A percentile compares a stretch with the other conserved stretches of the same genome.
These are phyloP conservation scores for Xiphophorus birchmanni DNA, from an alignment of 2,797 vertebrate genomes.

Conservation along the genomic window DNA sequence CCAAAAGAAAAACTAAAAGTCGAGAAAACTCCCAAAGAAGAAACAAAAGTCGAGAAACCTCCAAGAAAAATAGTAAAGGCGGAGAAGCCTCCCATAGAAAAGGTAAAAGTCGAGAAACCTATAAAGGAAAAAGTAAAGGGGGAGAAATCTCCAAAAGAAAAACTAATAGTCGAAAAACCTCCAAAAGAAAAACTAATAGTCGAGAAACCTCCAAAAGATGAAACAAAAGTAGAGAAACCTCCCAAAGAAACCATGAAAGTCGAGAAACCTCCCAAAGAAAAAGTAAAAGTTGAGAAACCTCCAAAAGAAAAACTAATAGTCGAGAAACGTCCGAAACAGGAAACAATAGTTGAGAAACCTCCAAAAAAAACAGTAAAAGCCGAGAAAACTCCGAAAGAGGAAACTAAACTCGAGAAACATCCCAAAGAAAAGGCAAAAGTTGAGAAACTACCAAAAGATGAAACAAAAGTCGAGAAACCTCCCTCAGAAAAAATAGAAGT, in stretches of 20 bases:
- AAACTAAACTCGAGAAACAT: neutral
- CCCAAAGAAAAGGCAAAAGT: neutral
- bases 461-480: neutral
- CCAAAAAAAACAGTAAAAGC: too few species aligned
- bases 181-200: neutral
- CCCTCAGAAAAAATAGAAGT: neutral
- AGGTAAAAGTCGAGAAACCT: neutral
- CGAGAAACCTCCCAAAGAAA: neutral
- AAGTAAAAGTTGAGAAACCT: neutral
- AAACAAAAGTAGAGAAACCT: neutral
- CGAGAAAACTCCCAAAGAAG: too few species aligned
- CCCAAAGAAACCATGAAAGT: neutral
- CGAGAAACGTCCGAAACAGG: neutral
- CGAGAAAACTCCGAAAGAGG: neutral
- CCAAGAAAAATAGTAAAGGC: rapidly evolving
- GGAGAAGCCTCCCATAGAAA: rapidly evolving
- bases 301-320: neutral
- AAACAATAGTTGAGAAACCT: neutral
- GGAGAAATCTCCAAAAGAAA: too few species aligned
- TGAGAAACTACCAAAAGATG: neutral
- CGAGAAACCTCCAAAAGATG: neutral
- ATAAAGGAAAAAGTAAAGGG: rapidly evolving
- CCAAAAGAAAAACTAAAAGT: too few species aligned
- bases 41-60: too few species aligned
- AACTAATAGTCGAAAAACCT: too few species aligned